Base-by-base conservation (phyloP, 2,113 vertebrate species). In the Serilophus lunatus region DNA sequence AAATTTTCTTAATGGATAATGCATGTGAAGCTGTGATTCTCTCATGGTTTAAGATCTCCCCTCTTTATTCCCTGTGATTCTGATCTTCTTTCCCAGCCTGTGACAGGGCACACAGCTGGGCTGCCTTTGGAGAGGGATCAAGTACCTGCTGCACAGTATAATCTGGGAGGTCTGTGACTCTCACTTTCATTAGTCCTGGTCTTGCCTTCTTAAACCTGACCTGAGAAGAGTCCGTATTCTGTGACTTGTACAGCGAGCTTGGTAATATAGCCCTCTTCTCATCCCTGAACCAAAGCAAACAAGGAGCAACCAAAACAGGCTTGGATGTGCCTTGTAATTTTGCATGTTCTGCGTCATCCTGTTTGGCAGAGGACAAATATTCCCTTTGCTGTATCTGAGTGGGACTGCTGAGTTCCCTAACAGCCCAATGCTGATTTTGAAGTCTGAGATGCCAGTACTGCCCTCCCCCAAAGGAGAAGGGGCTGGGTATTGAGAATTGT, bases 31-130 rank as follows among this genome's bases (percentile, higher is more conserved):
- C 31, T n/a, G 29, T 65, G 44, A 56, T 7, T 65, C 47, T 63
- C 9, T 42, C 2, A 3, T 10, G 35, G 16, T 50, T 75, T 66
- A 80, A 85, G 44, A 56, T n/a, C 7, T 93, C 36, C 16, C 12
- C 16, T 76, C 0, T 0, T n/a, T 71, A 20, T 4, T 47, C 13
- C 13, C 7, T 5, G 7, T 28, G 53, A 47, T 19, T 45, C 40
- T 57, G 49, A 25, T 86, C 9, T 56, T 87, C 31, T 54, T 76
- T 63, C 38, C 33, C 29, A 38, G 29, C 13, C 38, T 0, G 0
- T 61, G 70, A 15, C 35, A 29, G 61, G 24, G 24, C 18, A 4
- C 28, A 22, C 14, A 44, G 63, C 13, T 38, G 8, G 35, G 38
- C 20, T 71, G 70, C 33, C n/a, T 71, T 50, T 56, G 49, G 18